Base-by-base conservation (phyloP, 1,140 invertebrate genomes). In the Diorhabda carinulata region DNA sequence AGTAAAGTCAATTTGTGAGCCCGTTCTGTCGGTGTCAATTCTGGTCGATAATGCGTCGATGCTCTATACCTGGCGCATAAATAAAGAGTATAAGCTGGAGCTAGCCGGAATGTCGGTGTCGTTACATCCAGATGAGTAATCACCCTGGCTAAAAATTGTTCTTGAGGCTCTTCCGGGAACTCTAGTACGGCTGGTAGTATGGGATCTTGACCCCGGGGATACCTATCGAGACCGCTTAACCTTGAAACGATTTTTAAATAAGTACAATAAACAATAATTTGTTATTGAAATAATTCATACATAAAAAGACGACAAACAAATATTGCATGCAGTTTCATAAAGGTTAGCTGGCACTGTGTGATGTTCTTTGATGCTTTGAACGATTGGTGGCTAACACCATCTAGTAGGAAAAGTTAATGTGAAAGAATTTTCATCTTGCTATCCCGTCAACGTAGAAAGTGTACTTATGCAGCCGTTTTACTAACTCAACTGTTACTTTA, bases 81-180 rank as follows among this genome's bases (percentile, higher is more conserved):
- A 81, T 98, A 99, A 3, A 98, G 86, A 0, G 95, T 94, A 81
- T 98, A 99, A 4, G 96, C 96, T 1, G 96, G 96, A 2, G 96
- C 93, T 57, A 98, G 84, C 81, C 93, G 92, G 81, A 94, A 94
- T 66, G 91, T 90, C 25, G 91, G 90, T 61, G 89, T 88, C 74
- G 90, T 90, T 41, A 92, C 92, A 82, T 97, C 95, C 59, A 97
- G 86, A 72, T 95, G 90, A 7, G 91, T 89, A 71, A 98, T 92
- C 68, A 97, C 90, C 8, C 92, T 89, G 72, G 91, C 88, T 10
- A 98, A 84, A 82, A 98, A 96, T 57, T 91, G 88, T 79, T 96
- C 94, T 83, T 98, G 96, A 9, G 91, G 93, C 69, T 96, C 95
- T 83, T 98, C 95, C 41, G 95, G 90, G 78, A 98, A 96, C 83